Evolutionary conservation across 2,888 invertebrate species (phyloP).

Genomic region (Brassicogethes aeneus): DNA sequence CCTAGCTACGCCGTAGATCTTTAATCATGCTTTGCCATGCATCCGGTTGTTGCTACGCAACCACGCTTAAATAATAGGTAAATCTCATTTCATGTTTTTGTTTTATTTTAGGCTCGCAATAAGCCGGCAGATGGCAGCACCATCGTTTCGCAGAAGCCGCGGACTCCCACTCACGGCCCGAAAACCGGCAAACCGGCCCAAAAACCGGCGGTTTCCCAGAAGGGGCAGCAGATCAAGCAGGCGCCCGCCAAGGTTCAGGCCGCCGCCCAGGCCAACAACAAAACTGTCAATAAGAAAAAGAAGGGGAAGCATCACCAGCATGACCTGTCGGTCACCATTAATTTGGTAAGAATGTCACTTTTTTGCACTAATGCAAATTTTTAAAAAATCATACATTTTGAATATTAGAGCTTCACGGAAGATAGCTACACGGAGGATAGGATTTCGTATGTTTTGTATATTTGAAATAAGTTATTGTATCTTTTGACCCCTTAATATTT

Average conservation of each 20-base stretch:
- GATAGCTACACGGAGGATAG: no score
- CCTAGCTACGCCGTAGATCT: no score
- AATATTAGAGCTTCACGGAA: no score
- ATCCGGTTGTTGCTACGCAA: no score
- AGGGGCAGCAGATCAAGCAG: conserved; percentile 62
- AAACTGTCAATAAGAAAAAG: conserved; percentile 61
- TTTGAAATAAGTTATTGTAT: no score
- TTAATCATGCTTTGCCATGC: no score
- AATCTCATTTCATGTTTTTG: no score
- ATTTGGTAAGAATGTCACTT: conserved; percentile 70
- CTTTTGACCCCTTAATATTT: no score
- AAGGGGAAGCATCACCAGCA: conserved; percentile 73
- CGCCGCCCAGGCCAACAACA: conserved; percentile 47
- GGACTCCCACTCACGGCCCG: conserved; percentile 49
- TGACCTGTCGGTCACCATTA: conserved; percentile 73
- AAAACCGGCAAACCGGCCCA: conserved; percentile 52
- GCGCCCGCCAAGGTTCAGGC: conserved; percentile 52
- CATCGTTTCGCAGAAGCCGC: conserved; percentile 65
- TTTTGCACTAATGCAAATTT: no score
- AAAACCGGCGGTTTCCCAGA: conserved; percentile 63
- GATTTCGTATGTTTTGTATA: no score
- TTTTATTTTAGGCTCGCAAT: conserved; percentile 63
- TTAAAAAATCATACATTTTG: no score
- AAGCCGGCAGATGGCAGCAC: conserved; percentile 69
- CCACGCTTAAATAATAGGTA: no score